Evolutionary conservation across 1,140 invertebrate genomes (phyloP).

Genomic region (Penaeus vannamei): DNA sequence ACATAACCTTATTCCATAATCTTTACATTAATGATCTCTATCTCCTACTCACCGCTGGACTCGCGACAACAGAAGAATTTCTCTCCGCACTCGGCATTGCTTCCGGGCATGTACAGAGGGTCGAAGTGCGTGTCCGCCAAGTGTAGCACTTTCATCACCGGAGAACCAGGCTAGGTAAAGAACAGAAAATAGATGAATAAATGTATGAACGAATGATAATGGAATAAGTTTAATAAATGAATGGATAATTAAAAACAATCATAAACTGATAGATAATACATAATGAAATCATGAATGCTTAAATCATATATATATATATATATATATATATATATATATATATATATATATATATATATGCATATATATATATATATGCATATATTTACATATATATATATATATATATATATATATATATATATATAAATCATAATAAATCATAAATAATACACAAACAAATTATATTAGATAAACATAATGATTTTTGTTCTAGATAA

Average conservation of each 20-base stretch:
- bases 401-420: conserved; percentile 13
- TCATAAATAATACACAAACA: not conserved
- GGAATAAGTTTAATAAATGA: not conserved
- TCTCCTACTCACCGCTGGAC: not conserved
- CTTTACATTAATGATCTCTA: not conserved
- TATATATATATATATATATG: not conserved
- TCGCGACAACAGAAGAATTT: conserved; percentile 83
- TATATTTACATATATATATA: conserved; percentile 3
- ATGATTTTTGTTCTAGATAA: too few species aligned
- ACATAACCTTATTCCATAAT: too few species aligned
- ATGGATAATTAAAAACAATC: not conserved
- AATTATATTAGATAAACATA: too few species aligned
- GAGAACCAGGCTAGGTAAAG: conserved; percentile 24
- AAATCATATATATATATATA: not conserved
- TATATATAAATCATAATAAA: not conserved
- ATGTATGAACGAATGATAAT: not conserved
- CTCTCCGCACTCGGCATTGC: conserved; percentile 79
- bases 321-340: conserved; percentile 22
- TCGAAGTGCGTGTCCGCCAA: conserved; percentile 88
- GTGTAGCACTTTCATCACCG: conserved; percentile 77
- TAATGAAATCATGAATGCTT: too few species aligned
- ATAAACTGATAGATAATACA: too few species aligned
- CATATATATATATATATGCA: not conserved
- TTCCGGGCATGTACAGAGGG: conserved; percentile 78
- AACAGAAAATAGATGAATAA: not conserved